phyloP scores from a whole-genome alignment of 2,113 vertebrate species.

The Hemicordylus capensis region DNA sequence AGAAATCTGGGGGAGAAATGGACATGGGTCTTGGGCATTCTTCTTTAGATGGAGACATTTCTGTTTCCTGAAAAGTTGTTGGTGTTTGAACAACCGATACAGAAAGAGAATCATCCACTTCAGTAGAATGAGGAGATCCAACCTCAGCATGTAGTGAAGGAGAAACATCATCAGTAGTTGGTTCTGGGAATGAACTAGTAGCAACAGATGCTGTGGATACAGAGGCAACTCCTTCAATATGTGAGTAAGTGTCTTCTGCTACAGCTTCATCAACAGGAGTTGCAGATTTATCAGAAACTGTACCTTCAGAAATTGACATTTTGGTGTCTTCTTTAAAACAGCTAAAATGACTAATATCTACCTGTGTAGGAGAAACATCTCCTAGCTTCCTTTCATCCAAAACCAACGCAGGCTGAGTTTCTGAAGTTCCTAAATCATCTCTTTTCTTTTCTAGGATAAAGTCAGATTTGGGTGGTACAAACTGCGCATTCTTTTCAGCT shows the following conservation, averaged over 20 bases:
- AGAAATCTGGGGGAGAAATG: constrained; percentile 93
- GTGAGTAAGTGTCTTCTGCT: constrained; percentile 95
- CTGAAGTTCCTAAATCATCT: constrained; percentile 64
- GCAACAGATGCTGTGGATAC: constrained; percentile 94
- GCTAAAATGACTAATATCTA: constrained; percentile 81
- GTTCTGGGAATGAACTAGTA: constrained; percentile 94
- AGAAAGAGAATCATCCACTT: constrained; percentile 96
- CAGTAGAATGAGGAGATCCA: constrained; percentile 95
- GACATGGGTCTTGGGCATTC: constrained; percentile 96
- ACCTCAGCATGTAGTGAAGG: constrained; percentile 95
- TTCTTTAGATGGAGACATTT: constrained; percentile 93
- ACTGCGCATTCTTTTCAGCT: constrained; percentile 71
- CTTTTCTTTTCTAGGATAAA: constrained; percentile 69
- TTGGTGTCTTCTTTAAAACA: constrained; percentile 94
- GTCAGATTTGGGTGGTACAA: constrained; percentile 70
- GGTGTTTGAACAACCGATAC: constrained; percentile 96
- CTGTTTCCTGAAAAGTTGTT: constrained; percentile 92
- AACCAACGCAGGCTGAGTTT: constrained; percentile 69
- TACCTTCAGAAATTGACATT: constrained; percentile 98
- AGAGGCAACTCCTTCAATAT: constrained; percentile 90
- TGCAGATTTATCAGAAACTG: constrained; percentile 93
- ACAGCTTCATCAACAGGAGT: constrained; percentile 93
- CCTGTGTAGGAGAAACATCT: constrained; percentile 82
- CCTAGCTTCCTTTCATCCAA: constrained; percentile 76
- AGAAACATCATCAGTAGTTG: constrained; percentile 91